Evolutionary conservation across 2,888 invertebrate species (phyloP), one percentile per base, ranked within the genome.

Genomic region (Gasteruption jaculator): DNA sequence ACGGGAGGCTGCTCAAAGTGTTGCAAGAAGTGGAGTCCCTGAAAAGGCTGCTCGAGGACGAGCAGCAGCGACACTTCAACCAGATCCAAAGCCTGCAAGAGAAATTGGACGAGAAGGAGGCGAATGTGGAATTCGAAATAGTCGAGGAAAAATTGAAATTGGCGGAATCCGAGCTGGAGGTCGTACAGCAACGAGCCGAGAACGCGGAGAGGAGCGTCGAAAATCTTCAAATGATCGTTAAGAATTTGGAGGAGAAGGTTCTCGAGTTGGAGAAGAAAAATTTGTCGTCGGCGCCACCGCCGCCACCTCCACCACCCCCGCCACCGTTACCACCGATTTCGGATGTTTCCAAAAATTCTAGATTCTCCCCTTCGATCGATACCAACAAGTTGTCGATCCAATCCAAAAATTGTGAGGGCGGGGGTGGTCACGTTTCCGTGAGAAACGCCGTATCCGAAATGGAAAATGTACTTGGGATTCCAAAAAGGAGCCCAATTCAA

Each of bases 91-190:
- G 77, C 8, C 58, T 84, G 29, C 82, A 83, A 71, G 78, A 78
- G 27, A 80, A 83, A 64, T 54, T 84, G 33, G 79, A 83, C 33
- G 82, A 83, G 50, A 77, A 78, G 49, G 81, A 83, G 50, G 77
- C 78, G 48, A 82, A 83, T 54, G 78, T 80, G 0, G 81, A 84
- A 58, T 76, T 82, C 10, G 79, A 85, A 16, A 65, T 84, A 0
- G 76, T 84, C 58, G 84, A 85, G 53, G 85, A 85, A 63, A 82
- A 83, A 55, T 73, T 85, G 22, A 79, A 75, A 58, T 64, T 84
- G 1, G 81, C 81, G 0, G 85, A 85, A 59, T 78, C 80, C n/a
- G 85, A 85, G 54, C 74, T 84, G 1, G 76, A 77, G 50, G 76
- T 75, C 49, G 80, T 82, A 0, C 46, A 76, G 7, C 76, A 79